Evolutionary conservation across 2,113 vertebrate species (phyloP), one percentile per base, ranked within the genome.

Genomic region (Cheirogaleus medius): DNA sequence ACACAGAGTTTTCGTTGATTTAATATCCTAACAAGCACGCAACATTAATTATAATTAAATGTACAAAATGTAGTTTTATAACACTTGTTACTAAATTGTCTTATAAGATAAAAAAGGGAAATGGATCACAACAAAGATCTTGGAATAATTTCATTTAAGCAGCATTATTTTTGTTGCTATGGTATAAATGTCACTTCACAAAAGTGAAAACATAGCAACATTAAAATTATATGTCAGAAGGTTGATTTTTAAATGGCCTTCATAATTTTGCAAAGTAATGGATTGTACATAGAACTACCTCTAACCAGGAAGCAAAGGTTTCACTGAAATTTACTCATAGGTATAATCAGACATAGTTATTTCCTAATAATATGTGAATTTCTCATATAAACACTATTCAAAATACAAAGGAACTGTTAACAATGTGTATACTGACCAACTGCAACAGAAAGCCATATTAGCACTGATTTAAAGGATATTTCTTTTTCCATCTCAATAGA

Each of bases 71-170:
- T 42, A 32, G 8, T 63, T 76, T 94, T 73, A 81, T 63, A 78
- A 54, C 5, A 73, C 0, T 68, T 17, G 68, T 14, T 3, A 68
- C 9, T 68, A 64, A 49, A 69, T 29, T 78, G 3, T 21, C 25
- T n/a, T 58, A 34, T 52, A 81, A 76, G 13, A 88, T 80, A 56
- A 84, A 90, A 83, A 20, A n/a, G 3, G 3, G 17, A 80, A 93
- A 37, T 58, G 0, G 2, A 58, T 0, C 18, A 29, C 7, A 49
- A 8, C 21, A 17, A 29, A 32, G 0, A 71, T 0, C 25, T 76
- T 44, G 64, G 13, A 90, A 81, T 87, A 60, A 68, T 84, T 84
- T 95, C 4, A 54, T 63, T 76, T 85, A 27, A 68, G 8, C 29
- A 49, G 0, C 10, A 76, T 69, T 71, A 14, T 56, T 64, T 87